phyloP scores from a whole-genome alignment of 2,888 invertebrate genomes.

The Nycteola revayana region DNA sequence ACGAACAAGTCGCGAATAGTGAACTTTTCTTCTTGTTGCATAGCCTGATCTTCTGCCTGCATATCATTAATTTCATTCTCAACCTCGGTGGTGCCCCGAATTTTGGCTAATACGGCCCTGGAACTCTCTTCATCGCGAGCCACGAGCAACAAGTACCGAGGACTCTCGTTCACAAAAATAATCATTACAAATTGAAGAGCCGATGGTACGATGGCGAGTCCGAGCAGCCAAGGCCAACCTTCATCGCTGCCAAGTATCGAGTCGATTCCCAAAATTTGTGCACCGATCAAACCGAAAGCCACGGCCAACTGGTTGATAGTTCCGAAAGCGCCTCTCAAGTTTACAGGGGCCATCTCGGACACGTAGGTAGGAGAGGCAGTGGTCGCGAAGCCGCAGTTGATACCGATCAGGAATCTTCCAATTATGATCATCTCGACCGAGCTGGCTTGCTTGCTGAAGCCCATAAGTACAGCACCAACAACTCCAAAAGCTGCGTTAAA shows the following conservation, averaged over 20 bases:
- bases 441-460: slow-evolving; percentile 82
- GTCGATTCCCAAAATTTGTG: slow-evolving; percentile 73
- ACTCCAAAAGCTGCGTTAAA: slow-evolving; percentile 85
- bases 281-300: slow-evolving; percentile 66
- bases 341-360: slow-evolving; percentile 71
- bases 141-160: slow-evolving; percentile 66
- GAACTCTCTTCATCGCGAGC: slow-evolving; percentile 65
- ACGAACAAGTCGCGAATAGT: slow-evolving; percentile 61
- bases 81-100: slow-evolving; percentile 63
- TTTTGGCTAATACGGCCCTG: slow-evolving; percentile 52
- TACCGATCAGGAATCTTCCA: slow-evolving; percentile 87
- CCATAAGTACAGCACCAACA: slow-evolving; percentile 85
- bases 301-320: slow-evolving; percentile 77
- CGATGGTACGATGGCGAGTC: slow-evolving; percentile 66
- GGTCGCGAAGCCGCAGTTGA: slow-evolving; percentile 86
- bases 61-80: slow-evolving; percentile 75
- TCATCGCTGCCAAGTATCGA: slow-evolving; percentile 66
- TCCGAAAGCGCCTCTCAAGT: slow-evolving; percentile 71
- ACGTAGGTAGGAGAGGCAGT: slow-evolving; percentile 78
- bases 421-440: slow-evolving; percentile 87
- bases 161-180: slow-evolving; percentile 70
- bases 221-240: slow-evolving; percentile 76
- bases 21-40: slow-evolving; percentile 66
- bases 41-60: slow-evolving; percentile 71
- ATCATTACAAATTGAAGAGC: slow-evolving; percentile 65